Evolutionary conservation across 1,140 invertebrate species (phyloP), one percentile per base, ranked within the genome.

Genomic region (Anastrepha ludens): DNA sequence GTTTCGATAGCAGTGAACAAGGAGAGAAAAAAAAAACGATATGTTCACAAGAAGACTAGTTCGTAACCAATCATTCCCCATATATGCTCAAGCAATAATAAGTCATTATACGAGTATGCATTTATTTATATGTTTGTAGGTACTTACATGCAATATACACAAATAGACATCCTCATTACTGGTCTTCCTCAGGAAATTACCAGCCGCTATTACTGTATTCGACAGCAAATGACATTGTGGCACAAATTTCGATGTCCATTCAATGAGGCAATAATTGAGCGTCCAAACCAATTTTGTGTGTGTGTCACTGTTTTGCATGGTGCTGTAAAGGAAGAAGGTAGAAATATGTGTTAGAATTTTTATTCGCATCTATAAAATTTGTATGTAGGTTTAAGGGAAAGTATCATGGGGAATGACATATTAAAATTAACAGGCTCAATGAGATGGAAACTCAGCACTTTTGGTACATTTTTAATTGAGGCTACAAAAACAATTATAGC

Each of bases 231-330:
- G 89, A 89, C 90, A 93, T 88, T 93, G 91, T 50, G 91, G 90
- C 88, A 92, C 91, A 88, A 91, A 92, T 90, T 93, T 95, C 81
- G 91, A 91, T 88, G 91, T 93, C 91, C 91, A 93, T 89, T 94
- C 88, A 94, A 93, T 89, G 94, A 93, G 89, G 94, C 95, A 89
- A 86, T 91, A 93, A 90, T 90, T 91, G 86, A 90, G 90, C 78
- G 89, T 91, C 91, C 90, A 91, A 20, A 93, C 92, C 74, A 93
- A 88, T 88, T 93, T 93, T 3, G 90, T 90, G 41, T 92, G 89
- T 60, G 87, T 90, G 47, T 91, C 90, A 81, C 91, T 93, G 70
- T 91, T 92, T 64, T 90, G 87, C 86, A 93, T 67, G 1, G 90
- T 88, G 74, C 92, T 92, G 89, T 9, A 91, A 74, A 29, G 88